Percentiles rank a stretch among this genome's conserved stretches.
Conservation (phyloP, 2,113 vertebrate genomes). For the Hymenochirus boettgeri region DNA sequence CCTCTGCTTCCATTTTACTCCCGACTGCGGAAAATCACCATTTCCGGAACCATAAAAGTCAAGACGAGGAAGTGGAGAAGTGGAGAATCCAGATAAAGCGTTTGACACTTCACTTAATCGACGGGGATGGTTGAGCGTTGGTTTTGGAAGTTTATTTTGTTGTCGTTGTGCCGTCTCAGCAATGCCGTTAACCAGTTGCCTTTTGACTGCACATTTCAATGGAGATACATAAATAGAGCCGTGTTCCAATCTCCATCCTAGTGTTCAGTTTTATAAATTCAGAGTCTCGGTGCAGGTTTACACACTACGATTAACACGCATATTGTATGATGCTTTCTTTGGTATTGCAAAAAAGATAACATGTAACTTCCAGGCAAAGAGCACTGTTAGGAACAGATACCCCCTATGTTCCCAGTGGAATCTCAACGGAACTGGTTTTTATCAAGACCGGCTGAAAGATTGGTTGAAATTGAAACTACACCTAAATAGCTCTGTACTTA, state of each 20-base stretch:
- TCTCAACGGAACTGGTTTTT: too few species aligned
- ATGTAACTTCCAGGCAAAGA: slow-evolving; percentile 48
- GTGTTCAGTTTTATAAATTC: slow-evolving; percentile 49
- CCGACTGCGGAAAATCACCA: slow-evolving; percentile 67
- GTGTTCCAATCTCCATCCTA: slow-evolving; percentile 47
- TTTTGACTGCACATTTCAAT: slow-evolving; percentile 62
- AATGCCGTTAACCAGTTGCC: slow-evolving; percentile 37
- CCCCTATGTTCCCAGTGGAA: too few species aligned
- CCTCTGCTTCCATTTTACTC: slow-evolving; percentile 55
- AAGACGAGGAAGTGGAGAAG: slow-evolving; percentile 89
- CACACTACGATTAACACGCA: slow-evolving; percentile 66
- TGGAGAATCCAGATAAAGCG: slow-evolving; percentile 72
- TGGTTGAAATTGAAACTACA: slow-evolving; percentile 53
- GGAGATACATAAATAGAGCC: slow-evolving; percentile 71
- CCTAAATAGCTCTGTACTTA: slow-evolving; percentile 54
- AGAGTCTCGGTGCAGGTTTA: slow-evolving; percentile 71
- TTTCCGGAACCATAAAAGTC: slow-evolving; percentile 75
- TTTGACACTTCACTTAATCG: slow-evolving; percentile 86
- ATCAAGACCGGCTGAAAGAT: too few species aligned
- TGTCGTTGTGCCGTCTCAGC: slow-evolving; percentile 21
- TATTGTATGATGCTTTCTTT: slow-evolving; percentile 46
- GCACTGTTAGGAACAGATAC: slow-evolving; percentile 51
- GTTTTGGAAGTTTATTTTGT: slow-evolving; percentile 51
- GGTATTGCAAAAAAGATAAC: slow-evolving; percentile 46
- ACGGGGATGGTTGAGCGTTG: slow-evolving; percentile 27